Conservation (phyloP, 2,113 vertebrate species). For the Tragelaphus buxtoni region DNA sequence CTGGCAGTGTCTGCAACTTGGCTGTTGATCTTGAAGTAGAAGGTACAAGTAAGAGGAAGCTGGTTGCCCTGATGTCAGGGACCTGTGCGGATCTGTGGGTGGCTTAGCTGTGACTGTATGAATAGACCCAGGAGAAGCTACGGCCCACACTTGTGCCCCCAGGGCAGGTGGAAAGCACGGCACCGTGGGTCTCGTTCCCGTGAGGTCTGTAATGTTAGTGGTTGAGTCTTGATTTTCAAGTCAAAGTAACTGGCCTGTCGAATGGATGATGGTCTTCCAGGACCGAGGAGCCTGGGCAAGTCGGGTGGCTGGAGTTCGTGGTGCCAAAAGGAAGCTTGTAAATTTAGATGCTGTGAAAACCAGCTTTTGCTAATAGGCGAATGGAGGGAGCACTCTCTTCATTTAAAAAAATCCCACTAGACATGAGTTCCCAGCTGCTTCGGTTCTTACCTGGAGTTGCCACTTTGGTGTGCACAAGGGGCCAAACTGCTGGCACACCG, state of each 20-base stretch:
- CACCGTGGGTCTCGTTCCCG: accelerated
- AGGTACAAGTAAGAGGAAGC: not conserved
- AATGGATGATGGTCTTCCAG: not conserved
- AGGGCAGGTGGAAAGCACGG: not conserved
- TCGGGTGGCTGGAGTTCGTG: accelerated
- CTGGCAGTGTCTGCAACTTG: not conserved
- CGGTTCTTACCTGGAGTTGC: accelerated
- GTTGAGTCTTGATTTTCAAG: not conserved
- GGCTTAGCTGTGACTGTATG: accelerated
- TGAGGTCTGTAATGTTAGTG: not conserved
- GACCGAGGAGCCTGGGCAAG: not conserved
- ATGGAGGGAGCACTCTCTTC: not conserved
- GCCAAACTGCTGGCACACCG: accelerated
- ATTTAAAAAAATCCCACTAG: accelerated
- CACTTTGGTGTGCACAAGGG: accelerated
- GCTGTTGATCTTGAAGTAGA: not conserved
- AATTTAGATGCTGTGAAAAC: not conserved
- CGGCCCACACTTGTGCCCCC: accelerated
- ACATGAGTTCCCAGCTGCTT: accelerated
- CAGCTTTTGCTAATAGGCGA: accelerated
- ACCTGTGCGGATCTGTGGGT: accelerated
- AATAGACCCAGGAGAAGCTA: not conserved
- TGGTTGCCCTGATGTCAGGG: no score
- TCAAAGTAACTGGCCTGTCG: not conserved
- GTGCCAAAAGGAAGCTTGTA: accelerated